Conservation (phyloP, 2,113 vertebrate genomes). For the Actenoides hombroni region DNA sequence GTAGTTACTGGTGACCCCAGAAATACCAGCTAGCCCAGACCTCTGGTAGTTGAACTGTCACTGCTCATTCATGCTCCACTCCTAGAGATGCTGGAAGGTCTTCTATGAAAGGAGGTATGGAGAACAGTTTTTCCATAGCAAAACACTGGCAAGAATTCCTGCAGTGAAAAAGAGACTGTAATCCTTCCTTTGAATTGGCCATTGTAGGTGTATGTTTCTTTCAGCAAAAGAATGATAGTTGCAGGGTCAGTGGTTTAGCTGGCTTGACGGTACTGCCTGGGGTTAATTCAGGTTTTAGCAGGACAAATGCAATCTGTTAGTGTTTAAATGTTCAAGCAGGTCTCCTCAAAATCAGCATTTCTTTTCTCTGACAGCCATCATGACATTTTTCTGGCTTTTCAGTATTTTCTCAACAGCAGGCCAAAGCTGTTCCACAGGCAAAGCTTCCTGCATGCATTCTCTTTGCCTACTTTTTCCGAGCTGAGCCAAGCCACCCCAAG, state of each 20-base stretch:
- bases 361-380: background rate
- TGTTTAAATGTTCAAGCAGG: background rate
- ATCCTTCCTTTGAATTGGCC: constrained; percentile 16
- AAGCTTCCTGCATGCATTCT: background rate
- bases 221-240: constrained; percentile 11
- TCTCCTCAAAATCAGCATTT: background rate
- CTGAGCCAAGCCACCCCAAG: constrained; percentile 9
- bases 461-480: background rate
- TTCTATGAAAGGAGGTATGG: background rate
- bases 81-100: background rate
- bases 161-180: constrained; percentile 8
- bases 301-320: background rate
- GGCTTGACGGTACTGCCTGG: background rate
- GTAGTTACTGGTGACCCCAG: background rate
- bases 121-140: constrained; percentile 11
- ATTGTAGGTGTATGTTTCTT: background rate
- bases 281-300: constrained; percentile 45
- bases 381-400: constrained; percentile 35
- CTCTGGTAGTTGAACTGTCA: background rate
- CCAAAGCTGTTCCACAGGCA: background rate
- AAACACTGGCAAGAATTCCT: constrained; percentile 3
- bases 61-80: background rate
- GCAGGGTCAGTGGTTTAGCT: constrained; percentile 20
- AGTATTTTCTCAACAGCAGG: background rate
- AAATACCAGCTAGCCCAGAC: background rate